Percentiles rank a stretch among this genome's conserved stretches.
Evolutionary conservation across 53 echinoderm and acorn worm genomes (phyloP).

Genomic region (Temnopleurus reevesii): DNA sequence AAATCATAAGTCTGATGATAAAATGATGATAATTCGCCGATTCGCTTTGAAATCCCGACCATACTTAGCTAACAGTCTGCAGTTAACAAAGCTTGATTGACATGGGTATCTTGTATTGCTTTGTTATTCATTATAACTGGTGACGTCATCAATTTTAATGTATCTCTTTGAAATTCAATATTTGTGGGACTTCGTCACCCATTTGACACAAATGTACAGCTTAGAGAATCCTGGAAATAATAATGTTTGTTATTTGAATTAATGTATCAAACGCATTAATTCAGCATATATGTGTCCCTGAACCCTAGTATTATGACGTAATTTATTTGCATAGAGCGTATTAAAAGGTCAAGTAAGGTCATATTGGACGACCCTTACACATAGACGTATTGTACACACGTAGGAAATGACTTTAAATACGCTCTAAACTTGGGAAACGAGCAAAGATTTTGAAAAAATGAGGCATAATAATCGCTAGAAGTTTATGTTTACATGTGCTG

Average conservation of each 20-base stretch:
- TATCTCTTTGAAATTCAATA: constrained; percentile 40
- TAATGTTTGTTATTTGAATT: constrained; percentile 7
- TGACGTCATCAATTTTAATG: constrained; percentile 41
- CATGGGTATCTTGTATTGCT: neutral
- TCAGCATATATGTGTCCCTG: neutral
- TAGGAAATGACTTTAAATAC: neutral
- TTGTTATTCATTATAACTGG: constrained; percentile 41
- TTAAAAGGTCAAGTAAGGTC: neutral
- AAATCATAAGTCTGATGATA: constrained; percentile 6
- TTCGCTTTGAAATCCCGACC: constrained; percentile 5
- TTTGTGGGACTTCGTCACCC: constrained; percentile 28
- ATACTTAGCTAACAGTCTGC: neutral
- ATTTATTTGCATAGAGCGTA: constrained; percentile 30
- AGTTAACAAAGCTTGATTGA: constrained; percentile 3
- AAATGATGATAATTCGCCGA: constrained; percentile 27
- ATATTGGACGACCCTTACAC: neutral
- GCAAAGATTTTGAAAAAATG: neutral
- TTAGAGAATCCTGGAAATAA: neutral
- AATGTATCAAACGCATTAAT: constrained; percentile 21
- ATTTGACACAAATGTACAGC: neutral
- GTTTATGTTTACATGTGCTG: constrained; percentile 2
- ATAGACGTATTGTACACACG: neutral
- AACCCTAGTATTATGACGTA: neutral
- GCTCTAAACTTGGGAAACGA: neutral
- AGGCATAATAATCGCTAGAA: neutral